Evolutionary conservation across 2,797 vertebrate species (phyloP), one percentile per base, ranked within the genome.

Genomic region (Sebastes steindachneri): DNA sequence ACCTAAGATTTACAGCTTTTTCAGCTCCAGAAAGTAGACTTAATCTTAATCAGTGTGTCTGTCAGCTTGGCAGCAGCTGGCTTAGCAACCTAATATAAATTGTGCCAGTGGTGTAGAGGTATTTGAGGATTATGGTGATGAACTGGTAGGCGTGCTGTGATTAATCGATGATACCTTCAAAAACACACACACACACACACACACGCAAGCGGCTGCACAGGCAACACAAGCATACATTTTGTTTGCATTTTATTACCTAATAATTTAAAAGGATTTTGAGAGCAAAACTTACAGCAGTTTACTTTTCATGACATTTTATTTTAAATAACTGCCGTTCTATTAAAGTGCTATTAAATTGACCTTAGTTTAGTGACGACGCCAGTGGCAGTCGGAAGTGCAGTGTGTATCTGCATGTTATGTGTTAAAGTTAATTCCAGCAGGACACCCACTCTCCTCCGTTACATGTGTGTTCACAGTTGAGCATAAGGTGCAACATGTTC

Each of bases 1-100:
- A 89, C 68, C 53, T 14, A 63, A 82, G 82, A 90, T 92, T 89
- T 92, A 79, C 73, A 75, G 76, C 88, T 84, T 78, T 85, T 87
- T 76, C 57, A 72, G 75, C 79, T 79, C 74, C 73, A 79, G 21
- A 85, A 77, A 89, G 71, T 58, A 57, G 71, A 83, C 78, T 79
- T 82, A 65, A 77, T 83, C 78, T 87, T 72, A 71, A 88, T 90
- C 83, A 79, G 60, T 31, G 19, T 53, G 75, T 60, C 72, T 85
- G 86, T 71, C 81, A 77, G 51, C 41, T 73, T 71, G 76, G 68
- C 69, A 82, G 74, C 73, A 51, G 70, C 58, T 69, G 60, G 55
- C 25, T 68, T 68, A 17, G 62, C 69, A 64, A 51, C 70, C 72
- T 35, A 19, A 55, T 76, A 53, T 25, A 65, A 59, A 21, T 78